Evolutionary conservation across 2,113 vertebrate genomes (phyloP).

Genomic region (Calypte anna): DNA sequence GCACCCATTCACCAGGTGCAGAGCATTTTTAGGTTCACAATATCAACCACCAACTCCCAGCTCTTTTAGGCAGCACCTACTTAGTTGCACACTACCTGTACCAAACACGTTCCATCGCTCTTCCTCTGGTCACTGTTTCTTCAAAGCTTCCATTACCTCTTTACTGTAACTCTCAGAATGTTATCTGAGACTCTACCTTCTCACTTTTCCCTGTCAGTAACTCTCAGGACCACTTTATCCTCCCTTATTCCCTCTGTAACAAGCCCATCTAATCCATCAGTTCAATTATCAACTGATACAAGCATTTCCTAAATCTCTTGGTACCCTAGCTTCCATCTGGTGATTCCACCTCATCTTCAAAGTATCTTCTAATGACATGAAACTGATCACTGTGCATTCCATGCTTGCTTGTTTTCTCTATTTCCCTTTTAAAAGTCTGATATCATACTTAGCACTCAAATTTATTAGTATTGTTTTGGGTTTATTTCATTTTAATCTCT

Average conservation of each 20-base stretch:
- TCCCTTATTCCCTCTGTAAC: neutral
- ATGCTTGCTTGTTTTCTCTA: neutral
- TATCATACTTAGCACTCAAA: neutral
- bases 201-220: neutral
- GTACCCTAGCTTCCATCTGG: neutral
- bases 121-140: rapidly evolving
- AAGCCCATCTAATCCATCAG: neutral
- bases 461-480: neutral
- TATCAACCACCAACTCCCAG: neutral
- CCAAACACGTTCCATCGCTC: neutral
- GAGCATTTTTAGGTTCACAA: neutral
- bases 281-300: neutral
- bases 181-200: neutral
- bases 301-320: neutral
- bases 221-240: neutral
- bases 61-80: no score
- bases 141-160: neutral
- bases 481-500: neutral
- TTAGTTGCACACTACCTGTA: neutral
- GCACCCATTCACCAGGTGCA: neutral
- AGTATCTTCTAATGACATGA: neutral
- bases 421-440: neutral
- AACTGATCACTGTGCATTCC: neutral
- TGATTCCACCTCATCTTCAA: neutral
- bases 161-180: neutral